A percentile compares a stretch with the other conserved stretches of the same genome.
These are phyloP conservation scores for Epinotia bilunana DNA, from an alignment of 2,888 invertebrate species.

Conservation along the genomic window DNA sequence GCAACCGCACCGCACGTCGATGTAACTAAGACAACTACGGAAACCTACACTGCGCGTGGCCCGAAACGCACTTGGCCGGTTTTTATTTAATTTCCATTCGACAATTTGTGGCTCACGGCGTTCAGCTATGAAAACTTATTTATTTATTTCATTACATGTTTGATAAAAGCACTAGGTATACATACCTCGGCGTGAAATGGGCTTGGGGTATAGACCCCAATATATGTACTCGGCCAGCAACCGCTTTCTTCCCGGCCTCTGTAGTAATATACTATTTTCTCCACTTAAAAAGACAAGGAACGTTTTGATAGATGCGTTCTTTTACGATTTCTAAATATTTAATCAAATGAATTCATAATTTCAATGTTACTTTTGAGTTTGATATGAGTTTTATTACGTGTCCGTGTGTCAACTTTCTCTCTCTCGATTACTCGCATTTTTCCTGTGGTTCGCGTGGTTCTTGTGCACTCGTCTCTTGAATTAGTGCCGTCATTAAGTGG, in stretches of 20 bases:
- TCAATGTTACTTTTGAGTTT: conserved; percentile 10
- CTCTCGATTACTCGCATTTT: conserved; percentile 16
- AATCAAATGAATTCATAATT: conserved; percentile 1
- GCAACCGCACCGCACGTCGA: no score
- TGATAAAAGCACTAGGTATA: no score
- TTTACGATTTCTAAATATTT: conserved; percentile 27
- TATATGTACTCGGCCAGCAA: no score
- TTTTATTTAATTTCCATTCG: no score
- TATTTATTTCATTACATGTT: no score
- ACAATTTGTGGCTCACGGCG: no score
- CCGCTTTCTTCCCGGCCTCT: not conserved
- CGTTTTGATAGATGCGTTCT: conserved; percentile 29
- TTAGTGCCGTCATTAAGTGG: conserved; percentile 28
- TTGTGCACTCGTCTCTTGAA: conserved; percentile 23
- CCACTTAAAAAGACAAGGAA: conserved; percentile 17
- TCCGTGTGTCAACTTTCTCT: not conserved
- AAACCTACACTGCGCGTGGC: no score
- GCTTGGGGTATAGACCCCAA: no score
- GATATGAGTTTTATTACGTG: not conserved
- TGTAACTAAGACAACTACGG: no score
- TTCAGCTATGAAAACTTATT: no score
- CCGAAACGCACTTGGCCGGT: no score
- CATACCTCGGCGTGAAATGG: no score
- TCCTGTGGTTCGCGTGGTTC: conserved; percentile 17
- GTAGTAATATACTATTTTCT: not conserved